Base-by-base conservation (phyloP, 2,797 vertebrate genomes). In the Malacoraja senta region DNA sequence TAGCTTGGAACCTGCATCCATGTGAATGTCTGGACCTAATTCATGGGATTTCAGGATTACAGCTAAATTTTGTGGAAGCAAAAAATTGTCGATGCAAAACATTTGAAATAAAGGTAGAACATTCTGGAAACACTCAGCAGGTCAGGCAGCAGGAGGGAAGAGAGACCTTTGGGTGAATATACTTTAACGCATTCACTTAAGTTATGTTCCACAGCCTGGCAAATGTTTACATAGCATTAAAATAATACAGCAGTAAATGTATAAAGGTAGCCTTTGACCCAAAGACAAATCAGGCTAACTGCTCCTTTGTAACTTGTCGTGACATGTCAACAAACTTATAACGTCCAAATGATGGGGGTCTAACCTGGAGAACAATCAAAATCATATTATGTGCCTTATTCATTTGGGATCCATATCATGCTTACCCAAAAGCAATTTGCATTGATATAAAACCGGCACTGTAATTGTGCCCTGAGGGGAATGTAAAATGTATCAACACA, bases 341-440 rank as follows among this genome's bases (percentile, higher is more conserved):
- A 10, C 32, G 58, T 7, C 58, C 58, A 86, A 65, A 29, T 35
- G 15, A 61, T 32, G 83, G 83, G 44, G 29, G 58, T 21, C 8
- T 15, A 86, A 26, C 29, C 80, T 83, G 13, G 29, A 61, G n/a
- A 65, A 7, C 15, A 9, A n/a, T 65, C 32, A n/a, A 88, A 32
- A 32, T 88, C 61, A 65, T 63, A 88, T n/a, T 88, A 17, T 32
- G n/a, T 88, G n/a, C 6, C 61, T 65, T 74, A 24, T 88, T 65
- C n/a, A 19, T n/a, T 8, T 65, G 84, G 84, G 84, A n/a, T 9
- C 8, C 61, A 88, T 17, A 88, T 63, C 13, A 65, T 32, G 1
- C n/a, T 65, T 17, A 88, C 61, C 61, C 84, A 65, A 86, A 86
- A n/a, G 4, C 83, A 63, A 86, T 86, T 86, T 86, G 53, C 83